Base-by-base conservation (phyloP, 92 coral and sea anemone species). In the Paragorgia papillata region DNA sequence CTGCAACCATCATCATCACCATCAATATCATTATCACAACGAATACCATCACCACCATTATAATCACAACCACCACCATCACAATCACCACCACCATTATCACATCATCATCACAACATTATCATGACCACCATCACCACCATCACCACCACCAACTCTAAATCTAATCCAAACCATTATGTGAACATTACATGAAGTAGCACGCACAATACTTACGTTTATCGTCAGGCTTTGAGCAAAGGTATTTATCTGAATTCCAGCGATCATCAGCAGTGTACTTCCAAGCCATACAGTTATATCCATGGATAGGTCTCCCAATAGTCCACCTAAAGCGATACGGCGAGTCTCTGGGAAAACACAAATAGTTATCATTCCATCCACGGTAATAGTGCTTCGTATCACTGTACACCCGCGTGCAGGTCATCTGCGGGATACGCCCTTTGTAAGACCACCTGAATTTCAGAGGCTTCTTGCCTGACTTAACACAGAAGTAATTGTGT, bases 301-400 rank as follows among this genome's bases (percentile, higher is more conserved):
- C 57, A 0, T 33, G 33, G 13, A 82, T 28, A 24, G 76, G 80
- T 6, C 79, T 62, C 0, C 74, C 39, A 0, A 75, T 31, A 20
- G 85, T 64, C 96, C 96, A 90, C 19, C 43, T 73, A 31, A 88
- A 79, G 20, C 76, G 79, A 44, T 84, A 73, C 17, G 86, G 81
- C 19, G 88, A 84, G 20, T 83, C 63, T 9, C 61, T 75, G 0
- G 96, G 86, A 37, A 87, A 62, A 54, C 96, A 90, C 10, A 90
- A 83, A 40, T 65, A 85, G 62, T 86, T 90, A 43, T 90, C 84
- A 9, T 53, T 24, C 96, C 96, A 90, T 15, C 75, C 61, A 15
- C 30, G 25, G 44, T 84, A 70, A 7, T 51, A 13, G 1, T 58
- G 46, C 24, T 88, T 81, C 26, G 74, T 39, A 20, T 80, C 81